Conservation (phyloP, 1,140 invertebrate species). For the Drosophila guanche region DNA sequence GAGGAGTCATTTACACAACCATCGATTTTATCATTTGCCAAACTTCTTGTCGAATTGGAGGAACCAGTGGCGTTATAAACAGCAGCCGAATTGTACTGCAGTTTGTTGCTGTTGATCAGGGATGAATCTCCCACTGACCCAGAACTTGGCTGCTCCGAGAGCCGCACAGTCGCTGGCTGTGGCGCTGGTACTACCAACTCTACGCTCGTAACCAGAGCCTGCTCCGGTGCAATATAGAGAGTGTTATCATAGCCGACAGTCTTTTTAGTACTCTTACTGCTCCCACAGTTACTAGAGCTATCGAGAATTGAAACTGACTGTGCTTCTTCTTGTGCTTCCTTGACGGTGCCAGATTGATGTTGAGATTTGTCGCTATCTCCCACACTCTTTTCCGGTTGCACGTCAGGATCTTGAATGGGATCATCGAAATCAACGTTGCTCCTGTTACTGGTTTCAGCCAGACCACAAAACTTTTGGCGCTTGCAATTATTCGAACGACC, state of each 20-base stretch:
- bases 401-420: not conserved
- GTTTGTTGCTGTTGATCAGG: constrained; percentile 13
- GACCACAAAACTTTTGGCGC: constrained; percentile 24
- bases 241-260: constrained; percentile 16
- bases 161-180: not conserved
- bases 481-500: constrained; percentile 24
- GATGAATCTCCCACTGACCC: not conserved
- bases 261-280: constrained; percentile 8
- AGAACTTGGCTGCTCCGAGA: not conserved
- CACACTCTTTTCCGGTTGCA: not conserved
- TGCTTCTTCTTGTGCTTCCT: not conserved
- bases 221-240: constrained; percentile 61
- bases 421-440: not conserved
- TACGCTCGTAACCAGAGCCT: constrained; percentile 67
- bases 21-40: constrained; percentile 61
- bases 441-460: constrained; percentile 7
- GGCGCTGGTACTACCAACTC: constrained; percentile 63
- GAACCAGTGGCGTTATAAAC: constrained; percentile 27
- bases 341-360: constrained; percentile 1
- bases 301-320: no score
- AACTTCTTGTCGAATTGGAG: constrained; percentile 21
- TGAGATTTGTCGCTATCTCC: constrained; percentile 6
- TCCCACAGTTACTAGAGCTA: not conserved
- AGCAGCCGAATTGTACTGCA: constrained; percentile 24
- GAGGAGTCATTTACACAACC: constrained; percentile 75